Evolutionary conservation across 2,113 vertebrate species (phyloP).

Genomic region (Athene cunicularia): DNA sequence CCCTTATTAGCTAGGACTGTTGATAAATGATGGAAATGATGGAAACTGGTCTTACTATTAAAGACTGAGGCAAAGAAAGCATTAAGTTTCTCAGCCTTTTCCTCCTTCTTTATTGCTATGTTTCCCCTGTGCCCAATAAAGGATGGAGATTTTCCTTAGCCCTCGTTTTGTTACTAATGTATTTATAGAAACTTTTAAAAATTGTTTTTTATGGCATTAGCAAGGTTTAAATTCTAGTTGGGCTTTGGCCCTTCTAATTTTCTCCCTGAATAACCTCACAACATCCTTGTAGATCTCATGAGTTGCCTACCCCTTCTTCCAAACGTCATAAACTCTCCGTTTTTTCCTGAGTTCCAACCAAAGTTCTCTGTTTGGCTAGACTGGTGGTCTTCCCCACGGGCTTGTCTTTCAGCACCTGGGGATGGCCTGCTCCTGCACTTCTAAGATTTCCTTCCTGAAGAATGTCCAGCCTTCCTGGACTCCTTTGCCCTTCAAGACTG

Average conservation of each 20-base stretch:
- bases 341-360: background rate
- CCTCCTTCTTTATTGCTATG: background rate
- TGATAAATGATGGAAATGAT: background rate
- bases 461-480: background rate
- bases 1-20: background rate
- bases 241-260: background rate
- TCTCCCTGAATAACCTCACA: background rate
- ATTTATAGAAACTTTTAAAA: background rate
- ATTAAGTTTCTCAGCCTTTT: background rate
- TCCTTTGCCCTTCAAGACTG: background rate
- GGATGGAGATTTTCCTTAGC: background rate
- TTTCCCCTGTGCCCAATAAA: background rate
- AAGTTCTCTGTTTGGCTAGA: background rate
- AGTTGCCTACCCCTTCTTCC: background rate
- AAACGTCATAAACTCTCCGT: background rate
- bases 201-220: background rate
- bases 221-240: background rate
- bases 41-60: background rate
- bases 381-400: background rate
- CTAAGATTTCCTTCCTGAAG: too few species aligned
- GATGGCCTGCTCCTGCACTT: background rate
- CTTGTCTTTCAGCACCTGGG: background rate
- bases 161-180: background rate
- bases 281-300: background rate
- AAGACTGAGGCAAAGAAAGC: background rate